A percentile compares a stretch with the other conserved stretches of the same genome.
Evolutionary conservation across 1,140 invertebrate species (phyloP).

Genomic region (Lasioglossum albipes): DNA sequence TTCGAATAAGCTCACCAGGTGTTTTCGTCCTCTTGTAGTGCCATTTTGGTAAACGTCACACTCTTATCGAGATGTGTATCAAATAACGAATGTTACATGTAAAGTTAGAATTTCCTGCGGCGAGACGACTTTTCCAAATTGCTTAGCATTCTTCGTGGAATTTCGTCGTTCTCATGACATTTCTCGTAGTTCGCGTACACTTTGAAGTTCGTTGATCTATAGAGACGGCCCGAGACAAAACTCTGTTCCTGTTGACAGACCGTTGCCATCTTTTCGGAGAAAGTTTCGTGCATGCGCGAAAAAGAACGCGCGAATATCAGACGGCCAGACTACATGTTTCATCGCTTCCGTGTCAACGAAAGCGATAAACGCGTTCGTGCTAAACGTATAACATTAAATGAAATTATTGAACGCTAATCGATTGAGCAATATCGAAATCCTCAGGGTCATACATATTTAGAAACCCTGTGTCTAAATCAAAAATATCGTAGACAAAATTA

Average conservation of each 20-base stretch:
- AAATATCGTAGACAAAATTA: too few relatives aligned
- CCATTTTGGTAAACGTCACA: conserved; percentile 76
- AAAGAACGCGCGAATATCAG: conserved; percentile 31
- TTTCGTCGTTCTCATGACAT: conserved; percentile 15
- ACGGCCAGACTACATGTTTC: not conserved
- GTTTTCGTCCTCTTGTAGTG: conserved; percentile 82
- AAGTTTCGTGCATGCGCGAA: conserved; percentile 33
- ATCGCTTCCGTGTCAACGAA: not conserved
- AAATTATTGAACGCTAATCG: not conserved
- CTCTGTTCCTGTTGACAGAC: conserved; percentile 60
- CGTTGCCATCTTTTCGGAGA: conserved; percentile 63
- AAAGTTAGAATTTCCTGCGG: conserved; percentile 35
- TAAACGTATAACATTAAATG: not conserved
- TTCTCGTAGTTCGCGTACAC: conserved; percentile 20
- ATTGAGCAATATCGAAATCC: not conserved
- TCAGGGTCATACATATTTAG: too few relatives aligned
- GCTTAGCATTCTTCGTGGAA: conserved; percentile 39
- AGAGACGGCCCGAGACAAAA: conserved; percentile 43
- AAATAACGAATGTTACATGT: conserved; percentile 19
- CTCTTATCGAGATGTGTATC: not conserved
- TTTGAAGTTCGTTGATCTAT: conserved; percentile 27
- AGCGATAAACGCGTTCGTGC: not conserved
- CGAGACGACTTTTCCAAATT: not conserved
- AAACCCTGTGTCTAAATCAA: too few relatives aligned
- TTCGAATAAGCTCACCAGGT: conserved; percentile 80